These are phyloP conservation scores for Drosophila lutescens DNA, from an alignment of 2,888 invertebrate genomes.

Conservation along the genomic window DNA sequence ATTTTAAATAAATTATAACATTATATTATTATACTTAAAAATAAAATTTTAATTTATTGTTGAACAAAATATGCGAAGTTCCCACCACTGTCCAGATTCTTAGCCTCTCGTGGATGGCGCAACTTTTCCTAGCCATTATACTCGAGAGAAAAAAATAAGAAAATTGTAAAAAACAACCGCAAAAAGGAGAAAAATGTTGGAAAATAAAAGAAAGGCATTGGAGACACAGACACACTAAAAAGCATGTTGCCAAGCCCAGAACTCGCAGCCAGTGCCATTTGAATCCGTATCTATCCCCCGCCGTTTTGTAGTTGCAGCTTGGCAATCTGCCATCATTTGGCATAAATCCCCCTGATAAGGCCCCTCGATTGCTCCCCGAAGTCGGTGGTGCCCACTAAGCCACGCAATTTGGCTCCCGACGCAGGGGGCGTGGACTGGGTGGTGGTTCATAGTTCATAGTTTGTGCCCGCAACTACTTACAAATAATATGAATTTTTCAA, in stretches of 20 bases:
- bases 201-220: conserved; percentile 37
- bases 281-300: conserved; percentile 32
- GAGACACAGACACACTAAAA: conserved; percentile 45
- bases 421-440: conserved; percentile 2
- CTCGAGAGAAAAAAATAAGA: conserved; percentile 34
- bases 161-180: conserved; percentile 67
- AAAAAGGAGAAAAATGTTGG: conserved; percentile 43
- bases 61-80: no score
- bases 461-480: conserved; percentile 47
- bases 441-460: conserved; percentile 49
- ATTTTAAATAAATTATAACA: neutral
- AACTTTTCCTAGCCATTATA: conserved; percentile 66
- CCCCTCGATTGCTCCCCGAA: conserved; percentile 74
- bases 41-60: no score
- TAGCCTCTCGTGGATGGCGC: conserved; percentile 41
- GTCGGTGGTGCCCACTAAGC: conserved; percentile 66
- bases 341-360: conserved; percentile 75
- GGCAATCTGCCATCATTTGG: conserved; percentile 80
- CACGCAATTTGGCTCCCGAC: conserved; percentile 55
- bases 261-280: conserved; percentile 28
- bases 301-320: conserved; percentile 65
- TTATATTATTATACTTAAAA: no score
- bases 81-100: conserved; percentile 53
- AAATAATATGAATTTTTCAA: conserved; percentile 66
- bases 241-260: conserved; percentile 36